phyloP scores from a whole-genome alignment of 2,888 invertebrate genomes.

The Zaprionus lineosus region DNA sequence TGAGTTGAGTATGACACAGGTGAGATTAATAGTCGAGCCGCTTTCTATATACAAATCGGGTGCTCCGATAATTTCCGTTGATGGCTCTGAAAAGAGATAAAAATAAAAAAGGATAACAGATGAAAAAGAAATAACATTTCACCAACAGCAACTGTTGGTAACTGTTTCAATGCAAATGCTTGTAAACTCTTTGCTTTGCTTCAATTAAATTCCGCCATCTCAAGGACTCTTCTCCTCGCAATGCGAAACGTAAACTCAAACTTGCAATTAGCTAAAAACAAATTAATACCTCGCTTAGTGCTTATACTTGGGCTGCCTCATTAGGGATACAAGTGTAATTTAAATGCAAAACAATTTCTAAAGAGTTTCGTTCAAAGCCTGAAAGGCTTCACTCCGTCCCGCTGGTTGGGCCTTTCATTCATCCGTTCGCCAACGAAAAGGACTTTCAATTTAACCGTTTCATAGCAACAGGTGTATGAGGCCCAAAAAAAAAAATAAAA shows the following conservation, averaged over 20 bases:
- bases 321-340: conserved; percentile 49
- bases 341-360: conserved; percentile 50
- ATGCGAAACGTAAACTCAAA: conserved; percentile 33
- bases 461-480: conserved; percentile 42
- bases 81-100: conserved; percentile 91
- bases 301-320: conserved; percentile 27
- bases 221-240: no score
- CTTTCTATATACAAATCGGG: conserved; percentile 96
- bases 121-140: no score
- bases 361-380: conserved; percentile 39
- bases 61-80: conserved; percentile 95
- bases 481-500: not conserved
- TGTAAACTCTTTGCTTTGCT: conserved; percentile 8
- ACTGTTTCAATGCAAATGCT: not conserved
- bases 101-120: conserved; percentile 3
- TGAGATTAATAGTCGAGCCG: conserved; percentile 96
- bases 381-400: conserved; percentile 19
- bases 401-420: no score
- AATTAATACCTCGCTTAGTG: conserved; percentile 14
- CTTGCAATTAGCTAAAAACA: conserved; percentile 46
- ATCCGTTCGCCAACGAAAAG: not conserved
- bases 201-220: conserved; percentile 17
- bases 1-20: conserved; percentile 94
- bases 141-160: no score
- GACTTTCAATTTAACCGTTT: conserved; percentile 7